Evolutionary conservation across 2,797 vertebrate genomes (phyloP).

Genomic region (Syngnathus acus): DNA sequence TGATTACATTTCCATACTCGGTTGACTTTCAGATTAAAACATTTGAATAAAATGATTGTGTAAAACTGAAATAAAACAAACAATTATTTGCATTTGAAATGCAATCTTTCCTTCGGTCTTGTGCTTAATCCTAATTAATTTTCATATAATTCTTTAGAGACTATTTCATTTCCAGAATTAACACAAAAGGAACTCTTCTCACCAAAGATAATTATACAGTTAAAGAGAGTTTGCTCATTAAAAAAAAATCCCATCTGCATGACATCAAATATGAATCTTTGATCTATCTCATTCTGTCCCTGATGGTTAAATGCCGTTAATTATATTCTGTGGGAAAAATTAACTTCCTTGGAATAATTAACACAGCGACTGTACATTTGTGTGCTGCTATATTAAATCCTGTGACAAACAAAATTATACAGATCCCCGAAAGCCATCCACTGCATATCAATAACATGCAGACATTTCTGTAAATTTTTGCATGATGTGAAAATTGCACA

Average conservation of each 20-base stretch:
- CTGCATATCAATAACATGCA: slow-evolving; percentile 46
- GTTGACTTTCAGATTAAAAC: background rate
- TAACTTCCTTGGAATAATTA: slow-evolving; percentile 70
- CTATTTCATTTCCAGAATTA: slow-evolving; percentile 65
- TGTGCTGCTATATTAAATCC: slow-evolving; percentile 56
- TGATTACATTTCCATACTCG: background rate
- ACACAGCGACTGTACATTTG: slow-evolving; percentile 47
- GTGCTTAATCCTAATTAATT: slow-evolving; percentile 72
- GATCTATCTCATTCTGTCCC: slow-evolving; percentile 70
- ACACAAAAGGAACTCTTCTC: slow-evolving; percentile 66
- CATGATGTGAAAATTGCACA: slow-evolving; percentile 52
- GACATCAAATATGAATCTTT: slow-evolving; percentile 71
- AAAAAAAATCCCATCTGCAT: slow-evolving; percentile 57
- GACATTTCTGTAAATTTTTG: slow-evolving; percentile 54
- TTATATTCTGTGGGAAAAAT: slow-evolving; percentile 64
- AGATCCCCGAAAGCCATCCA: slow-evolving; percentile 36
- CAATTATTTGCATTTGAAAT: slow-evolving; percentile 63
- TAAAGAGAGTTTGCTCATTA: slow-evolving; percentile 68
- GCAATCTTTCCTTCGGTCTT: slow-evolving; percentile 61
- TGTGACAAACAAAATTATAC: slow-evolving; percentile 55
- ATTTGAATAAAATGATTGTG: slow-evolving; percentile 24
- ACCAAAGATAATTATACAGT: slow-evolving; percentile 72
- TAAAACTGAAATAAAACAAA: slow-evolving; percentile 19
- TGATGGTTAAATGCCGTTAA: slow-evolving; percentile 71
- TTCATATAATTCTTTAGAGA: slow-evolving; percentile 66